phyloP scores from a whole-genome alignment of 2,113 vertebrate genomes.

The Sapayoa aenigma region DNA sequence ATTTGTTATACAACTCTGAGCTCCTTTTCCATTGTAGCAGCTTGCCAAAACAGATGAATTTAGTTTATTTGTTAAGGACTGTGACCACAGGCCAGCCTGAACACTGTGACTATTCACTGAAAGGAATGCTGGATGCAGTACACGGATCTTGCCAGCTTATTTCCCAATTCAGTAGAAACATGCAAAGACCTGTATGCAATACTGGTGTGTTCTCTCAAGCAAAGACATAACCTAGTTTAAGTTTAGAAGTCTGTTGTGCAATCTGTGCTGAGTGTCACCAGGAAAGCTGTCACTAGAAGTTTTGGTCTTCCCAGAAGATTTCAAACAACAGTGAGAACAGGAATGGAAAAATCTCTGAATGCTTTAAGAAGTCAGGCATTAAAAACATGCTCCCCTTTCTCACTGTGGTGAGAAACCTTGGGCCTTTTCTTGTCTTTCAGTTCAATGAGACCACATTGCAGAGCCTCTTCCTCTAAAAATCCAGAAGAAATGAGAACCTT shows the following conservation, averaged over 20 bases:
- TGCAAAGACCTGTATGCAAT: not conserved
- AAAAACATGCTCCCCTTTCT: not conserved
- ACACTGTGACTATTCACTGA: not conserved
- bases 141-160: not conserved
- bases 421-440: not conserved
- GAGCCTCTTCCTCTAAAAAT: not conserved
- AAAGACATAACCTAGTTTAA: not conserved
- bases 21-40: not conserved
- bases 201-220: not conserved
- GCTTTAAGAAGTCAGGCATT: not conserved
- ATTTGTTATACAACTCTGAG: not conserved
- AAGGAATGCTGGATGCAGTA: constrained; percentile 4
- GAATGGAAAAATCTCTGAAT: not conserved
- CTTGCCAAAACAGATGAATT: not conserved
- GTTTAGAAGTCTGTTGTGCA: not conserved
- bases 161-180: constrained; percentile 22
- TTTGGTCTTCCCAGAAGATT: not conserved
- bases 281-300: not conserved
- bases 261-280: not conserved
- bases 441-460: not conserved
- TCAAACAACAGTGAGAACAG: not conserved
- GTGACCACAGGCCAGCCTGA: not conserved
- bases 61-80: not conserved
- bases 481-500: not conserved
- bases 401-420: not conserved